Base-by-base conservation (phyloP, 2,797 vertebrate species). In the Phalloptychus januarius region DNA sequence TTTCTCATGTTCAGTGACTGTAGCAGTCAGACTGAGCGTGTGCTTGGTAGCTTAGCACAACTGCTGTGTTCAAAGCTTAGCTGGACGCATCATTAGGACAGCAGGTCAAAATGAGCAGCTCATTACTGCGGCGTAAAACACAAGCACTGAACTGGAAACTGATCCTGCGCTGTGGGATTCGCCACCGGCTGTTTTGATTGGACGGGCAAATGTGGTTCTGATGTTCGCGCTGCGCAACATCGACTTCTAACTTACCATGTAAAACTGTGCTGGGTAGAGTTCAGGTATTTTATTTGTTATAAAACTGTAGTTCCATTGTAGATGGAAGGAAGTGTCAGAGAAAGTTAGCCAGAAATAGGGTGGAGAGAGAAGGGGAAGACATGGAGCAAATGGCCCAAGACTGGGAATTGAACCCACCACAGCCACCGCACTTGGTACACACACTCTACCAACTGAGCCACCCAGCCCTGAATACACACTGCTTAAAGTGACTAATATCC, bases 41-140 rank as follows among this genome's bases (percentile, higher is more conserved):
- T 76, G 11, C 77, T 73, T 72, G 23, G 78, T 65, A 75, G 78
- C 61, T 74, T 70, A 12, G 42, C 56, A 10, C 78, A 38, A 78
- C 75, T 54, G 12, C 74, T 76, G 85, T 0, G 38, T 81, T 88
- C 75, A 83, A 79, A 84, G 25, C 70, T 1, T 63, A 74, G 74
- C 79, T 61, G 58, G 69, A 77, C 42, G 70, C 87, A 84, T 89
- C 76, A 82, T 89, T 87, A 85, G 75, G 54, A 75, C 63, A 28
- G 73, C 74, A 71, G 84, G 85, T 89, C 80, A 85, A 77, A 63
- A 42, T 44, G 58, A 48, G 61, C 45, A 85, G 75, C 87, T 90
- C 83, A 78, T 88, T 88, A 90, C 73, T 58, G 78, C 7, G 2
- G 46, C n/a, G 54, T 67, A 76, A 78, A 72, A 73, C 11, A 69